Evolutionary conservation across 2,888 invertebrate genomes (phyloP).

Genomic region (Ceramica pisi): DNA sequence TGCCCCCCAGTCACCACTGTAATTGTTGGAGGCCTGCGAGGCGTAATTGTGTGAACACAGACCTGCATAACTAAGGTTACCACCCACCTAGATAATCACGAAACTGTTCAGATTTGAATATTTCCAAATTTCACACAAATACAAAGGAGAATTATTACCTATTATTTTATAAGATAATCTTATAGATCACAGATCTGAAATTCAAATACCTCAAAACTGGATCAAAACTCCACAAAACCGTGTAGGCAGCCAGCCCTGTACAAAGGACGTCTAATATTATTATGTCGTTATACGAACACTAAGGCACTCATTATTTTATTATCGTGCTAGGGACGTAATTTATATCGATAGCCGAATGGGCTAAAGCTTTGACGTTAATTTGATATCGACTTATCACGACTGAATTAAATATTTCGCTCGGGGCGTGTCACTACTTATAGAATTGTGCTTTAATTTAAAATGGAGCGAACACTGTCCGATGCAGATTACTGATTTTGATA

Average conservation of each 20-base stretch:
- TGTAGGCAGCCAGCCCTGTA: slow-evolving; percentile 51
- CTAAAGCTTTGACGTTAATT: slow-evolving; percentile 80
- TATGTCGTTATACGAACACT: slow-evolving; percentile 74
- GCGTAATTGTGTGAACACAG: slow-evolving; percentile 73
- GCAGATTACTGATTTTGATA: slow-evolving; percentile 65
- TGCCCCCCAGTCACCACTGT: slow-evolving; percentile 43
- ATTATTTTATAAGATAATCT: slow-evolving; percentile 49
- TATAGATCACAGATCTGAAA: slow-evolving; percentile 33
- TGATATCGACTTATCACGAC: slow-evolving; percentile 81
- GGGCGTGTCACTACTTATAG: slow-evolving; percentile 69
- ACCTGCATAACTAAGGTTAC: slow-evolving; percentile 39
- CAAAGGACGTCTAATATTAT: slow-evolving; percentile 64
- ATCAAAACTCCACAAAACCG: slow-evolving; percentile 10
- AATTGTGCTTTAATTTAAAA: slow-evolving; percentile 64
- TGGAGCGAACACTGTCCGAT: slow-evolving; percentile 56
- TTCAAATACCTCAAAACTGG: slow-evolving; percentile 37
- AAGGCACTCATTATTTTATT: slow-evolving; percentile 83
- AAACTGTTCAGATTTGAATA: slow-evolving; percentile 40
- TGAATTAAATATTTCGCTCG: slow-evolving; percentile 72
- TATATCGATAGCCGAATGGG: slow-evolving; percentile 71
- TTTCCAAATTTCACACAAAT: slow-evolving; percentile 44
- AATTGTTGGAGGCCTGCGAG: slow-evolving; percentile 64
- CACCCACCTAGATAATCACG: slow-evolving; percentile 37
- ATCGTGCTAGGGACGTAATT: slow-evolving; percentile 78
- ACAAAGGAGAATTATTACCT: slow-evolving; percentile 34